Evolutionary conservation across 2,888 invertebrate species (phyloP).

Genomic region (Polymixis lichenea): DNA sequence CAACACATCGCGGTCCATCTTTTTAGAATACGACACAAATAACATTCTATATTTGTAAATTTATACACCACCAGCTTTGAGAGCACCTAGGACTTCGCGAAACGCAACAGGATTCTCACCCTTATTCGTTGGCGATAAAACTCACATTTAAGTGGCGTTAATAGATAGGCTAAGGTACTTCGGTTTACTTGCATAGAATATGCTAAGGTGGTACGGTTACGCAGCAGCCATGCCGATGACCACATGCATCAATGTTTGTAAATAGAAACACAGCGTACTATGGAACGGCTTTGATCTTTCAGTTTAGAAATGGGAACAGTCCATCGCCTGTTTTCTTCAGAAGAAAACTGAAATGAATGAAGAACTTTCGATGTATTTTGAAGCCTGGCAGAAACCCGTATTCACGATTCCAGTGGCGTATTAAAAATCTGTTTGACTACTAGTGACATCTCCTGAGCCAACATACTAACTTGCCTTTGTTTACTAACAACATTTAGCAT

Average conservation of each 20-base stretch:
- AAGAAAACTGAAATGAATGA: constrained; percentile 64
- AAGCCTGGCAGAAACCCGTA: constrained; percentile 59
- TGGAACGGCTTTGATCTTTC: constrained; percentile 77
- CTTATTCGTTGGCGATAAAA: constrained; percentile 72
- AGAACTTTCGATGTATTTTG: constrained; percentile 70
- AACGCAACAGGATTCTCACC: constrained; percentile 71
- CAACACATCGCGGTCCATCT: constrained; percentile 90
- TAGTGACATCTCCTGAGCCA: constrained; percentile 79
- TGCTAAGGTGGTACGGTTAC: constrained; percentile 87
- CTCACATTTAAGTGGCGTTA: constrained; percentile 67
- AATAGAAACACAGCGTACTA: constrained; percentile 86
- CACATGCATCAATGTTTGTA: constrained; percentile 91
- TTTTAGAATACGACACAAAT: constrained; percentile 91
- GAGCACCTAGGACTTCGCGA: constrained; percentile 77
- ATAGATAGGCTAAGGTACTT: constrained; percentile 69
- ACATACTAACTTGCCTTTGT: constrained; percentile 79
- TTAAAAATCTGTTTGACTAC: constrained; percentile 71
- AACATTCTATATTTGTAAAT: constrained; percentile 90
- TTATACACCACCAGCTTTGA: constrained; percentile 86
- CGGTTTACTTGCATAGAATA: constrained; percentile 82
- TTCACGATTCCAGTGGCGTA: constrained; percentile 55
- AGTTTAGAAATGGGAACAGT: constrained; percentile 72
- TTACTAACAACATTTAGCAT: constrained; percentile 82
- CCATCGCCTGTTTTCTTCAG: constrained; percentile 74
- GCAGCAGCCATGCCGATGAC: constrained; percentile 89